Evolutionary conservation across 2,113 vertebrate genomes (phyloP), one percentile per base, ranked within the genome.

Genomic region (Gobius niger): DNA sequence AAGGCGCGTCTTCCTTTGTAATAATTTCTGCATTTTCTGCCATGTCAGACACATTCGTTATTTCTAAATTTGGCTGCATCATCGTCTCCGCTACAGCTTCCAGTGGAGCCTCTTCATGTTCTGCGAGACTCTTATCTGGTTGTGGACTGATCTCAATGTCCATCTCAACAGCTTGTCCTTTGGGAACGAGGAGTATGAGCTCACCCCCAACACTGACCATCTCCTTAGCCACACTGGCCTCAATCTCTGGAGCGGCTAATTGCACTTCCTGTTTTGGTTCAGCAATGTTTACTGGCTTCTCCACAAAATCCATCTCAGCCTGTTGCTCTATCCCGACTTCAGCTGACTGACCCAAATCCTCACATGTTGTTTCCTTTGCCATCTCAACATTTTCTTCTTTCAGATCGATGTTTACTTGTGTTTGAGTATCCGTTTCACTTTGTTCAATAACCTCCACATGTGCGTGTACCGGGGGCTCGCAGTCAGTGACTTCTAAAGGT

Each of bases 131-230:
- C 46, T 49, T 72, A 44, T 76, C 77, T 44, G 68, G 63, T 24
- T n/a, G 40, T 44, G 70, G 72, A 67, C 19, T 41, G 41, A 88
- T 63, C 52, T 83, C 72, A 70, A 89, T 84, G 64, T 88, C 87
- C 86, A 91, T 86, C 82, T 91, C 90, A 13, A 91, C 72, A 51
- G 76, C 59, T 76, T 87, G 75, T 63, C 90, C 88, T 79, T 82
- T 90, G 6, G 90, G 86, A 7, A 90, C 85, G 1, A 87, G 68
- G 44, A 90, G 54, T 52, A 89, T 63, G 7, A 91, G 66, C 15
- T 87, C 79, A 47, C 82, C 80, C 2, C 18, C 69, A 13, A 51
- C 56, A 16, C 13, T 69, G 24, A 72, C 66, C 13, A 2, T 65
- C 16, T 86, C 78, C 56, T 74, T 77, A 56, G 72, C 53, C 19